Base-by-base conservation (phyloP, 2,797 vertebrate genomes). In the Melanotaenia trifasciata region DNA sequence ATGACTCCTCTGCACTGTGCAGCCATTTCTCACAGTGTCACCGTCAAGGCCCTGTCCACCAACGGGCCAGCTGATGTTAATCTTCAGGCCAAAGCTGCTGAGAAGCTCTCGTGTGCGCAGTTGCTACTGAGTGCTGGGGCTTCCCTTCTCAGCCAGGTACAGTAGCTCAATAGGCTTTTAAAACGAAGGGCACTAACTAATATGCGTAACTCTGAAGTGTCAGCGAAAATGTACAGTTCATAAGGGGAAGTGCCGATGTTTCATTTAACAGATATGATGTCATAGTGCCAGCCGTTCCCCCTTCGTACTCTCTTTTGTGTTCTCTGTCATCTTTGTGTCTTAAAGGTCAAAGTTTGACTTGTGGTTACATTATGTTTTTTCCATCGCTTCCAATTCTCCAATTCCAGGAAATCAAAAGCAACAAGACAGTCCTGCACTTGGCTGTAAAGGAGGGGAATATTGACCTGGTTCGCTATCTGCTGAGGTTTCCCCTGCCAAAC, bases 351-450 rank as follows among this genome's bases (percentile, higher is more conserved):
- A 51, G 36, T 83, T 40, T 72, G 43, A 67, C 66, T 67, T 64
- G 66, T 57, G 35, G 76, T 89, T 87, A 91, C 86, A 82, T 79
- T 71, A 36, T 80, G 70, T 73, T 64, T 75, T 62, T 67, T 26
- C 35, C 14, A 70, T 72, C 20, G 33, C 61, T 67, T 79, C 64
- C 67, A 77, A 62, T 76, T 67, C 30, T 76, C 10, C 64, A 80
- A 80, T 92, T 89, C 78, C 84, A 98, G 97, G 97, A 98, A 90
- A 95, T 97, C 86, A 98, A 98, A 93, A 98, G 96, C 86, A 97
- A 95, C 86, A 97, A 97, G 91, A 97, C 96, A 0, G 93, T 95
- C 40, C 89, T 98, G 59, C 97, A 98, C 76, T 89, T 97, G 87
- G 96, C 96, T 3, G 97, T 98, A 22, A 96, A 97, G 86, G 96